Base-by-base conservation (phyloP, 2,113 vertebrate species). In the Gallinago undulata region DNA sequence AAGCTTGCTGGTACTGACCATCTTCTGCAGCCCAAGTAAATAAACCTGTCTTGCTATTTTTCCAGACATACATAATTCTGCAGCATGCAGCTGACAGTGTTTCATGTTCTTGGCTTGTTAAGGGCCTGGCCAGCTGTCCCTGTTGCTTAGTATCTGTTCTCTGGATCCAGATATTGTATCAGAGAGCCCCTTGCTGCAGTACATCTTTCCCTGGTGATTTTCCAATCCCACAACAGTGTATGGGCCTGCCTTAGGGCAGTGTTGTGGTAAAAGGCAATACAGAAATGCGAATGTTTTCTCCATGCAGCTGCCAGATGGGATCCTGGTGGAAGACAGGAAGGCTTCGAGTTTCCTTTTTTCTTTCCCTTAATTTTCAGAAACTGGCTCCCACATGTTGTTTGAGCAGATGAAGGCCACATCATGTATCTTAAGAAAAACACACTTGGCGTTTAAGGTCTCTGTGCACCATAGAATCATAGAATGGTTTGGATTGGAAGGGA, bases 231-330 rank as follows among this genome's bases (percentile, higher is more conserved):
- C 19, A 73, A 59, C 18, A 19, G n/a, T 28, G 35, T 7, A 76
- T 1, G 9, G 69, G 43, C 35, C 21, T 93, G 27, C 53, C 45
- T 62, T 1, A 0, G 69, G 31, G 33, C n/a, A 56, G 43, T 2
- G 0, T 60, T 1, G 0, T 45, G 9, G 37, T 55, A 79, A 43
- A 78, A 56, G 17, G 19, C 2, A 1, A 41, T 47, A 39, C 33
- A 73, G 64, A 80, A 80, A 28, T 15, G 18, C 14, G 13, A 64
- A 11, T 15, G 12, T 55, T 17, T 73, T 60, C 37, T 89, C 30
- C 21, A 59, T 0, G 1, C 24, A 47, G 0, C 45, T 68, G 55
- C 18, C 35, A 82, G 67, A 45, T 45, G 13, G 17, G 13, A 9
- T 60, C 37, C 28, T 79, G 13, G 33, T 45, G 7, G n/a, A 79